These are phyloP conservation scores for Tribolium madens DNA, from an alignment of 1,140 invertebrate genomes.

Conservation along the genomic window DNA sequence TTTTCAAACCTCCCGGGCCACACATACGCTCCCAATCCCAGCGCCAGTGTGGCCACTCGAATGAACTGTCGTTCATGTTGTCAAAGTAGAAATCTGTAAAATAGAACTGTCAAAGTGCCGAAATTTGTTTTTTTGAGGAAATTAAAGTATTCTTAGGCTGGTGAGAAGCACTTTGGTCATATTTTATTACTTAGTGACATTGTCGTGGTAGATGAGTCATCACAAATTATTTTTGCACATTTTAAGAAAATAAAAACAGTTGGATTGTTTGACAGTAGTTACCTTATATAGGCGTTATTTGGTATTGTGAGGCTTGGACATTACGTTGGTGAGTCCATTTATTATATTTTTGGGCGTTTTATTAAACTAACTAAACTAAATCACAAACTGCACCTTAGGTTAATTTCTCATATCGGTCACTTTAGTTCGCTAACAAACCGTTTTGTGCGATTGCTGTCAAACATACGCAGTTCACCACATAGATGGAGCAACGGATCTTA, in stretches of 20 bases:
- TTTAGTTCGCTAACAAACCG: background rate
- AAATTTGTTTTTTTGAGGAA: background rate
- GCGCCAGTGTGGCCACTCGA: conserved; percentile 50
- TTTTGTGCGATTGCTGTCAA: background rate
- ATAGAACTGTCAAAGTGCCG: background rate
- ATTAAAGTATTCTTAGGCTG: background rate
- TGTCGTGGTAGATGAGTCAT: background rate
- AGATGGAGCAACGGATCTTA: background rate
- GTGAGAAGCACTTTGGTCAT: background rate
- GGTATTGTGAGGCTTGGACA: background rate
- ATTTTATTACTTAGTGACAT: background rate
- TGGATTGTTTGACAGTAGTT: background rate
- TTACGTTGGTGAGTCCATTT: background rate
- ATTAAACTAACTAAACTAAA: background rate
- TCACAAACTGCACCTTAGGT: conserved; percentile 24
- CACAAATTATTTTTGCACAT: background rate
- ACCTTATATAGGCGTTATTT: background rate
- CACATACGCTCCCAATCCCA: conserved; percentile 84
- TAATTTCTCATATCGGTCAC: background rate
- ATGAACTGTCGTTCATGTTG: conserved; percentile 21
- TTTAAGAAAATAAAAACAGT: background rate
- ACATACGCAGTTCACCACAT: background rate
- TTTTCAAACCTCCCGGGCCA: conserved; percentile 73
- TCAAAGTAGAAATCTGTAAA: conserved; percentile 5
- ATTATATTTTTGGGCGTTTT: background rate